phyloP scores from a whole-genome alignment of 2,888 invertebrate genomes.

The Anoplius nigerrimus region DNA sequence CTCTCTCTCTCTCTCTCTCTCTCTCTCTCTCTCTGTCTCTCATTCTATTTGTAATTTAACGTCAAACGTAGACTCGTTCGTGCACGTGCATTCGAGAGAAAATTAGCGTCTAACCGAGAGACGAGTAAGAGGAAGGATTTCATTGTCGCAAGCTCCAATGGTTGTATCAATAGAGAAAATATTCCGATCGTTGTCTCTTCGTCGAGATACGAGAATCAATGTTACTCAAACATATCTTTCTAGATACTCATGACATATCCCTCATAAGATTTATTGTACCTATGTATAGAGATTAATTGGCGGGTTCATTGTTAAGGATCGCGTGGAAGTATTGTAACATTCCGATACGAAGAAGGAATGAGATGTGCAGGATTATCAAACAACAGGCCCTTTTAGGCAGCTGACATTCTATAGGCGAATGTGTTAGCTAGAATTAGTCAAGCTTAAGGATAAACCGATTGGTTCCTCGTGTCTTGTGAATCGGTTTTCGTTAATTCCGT shows the following conservation, averaged over 20 bases:
- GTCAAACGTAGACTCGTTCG: no score
- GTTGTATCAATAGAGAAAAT: constrained; percentile 62
- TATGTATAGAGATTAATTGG: constrained; percentile 6
- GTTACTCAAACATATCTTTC: neutral
- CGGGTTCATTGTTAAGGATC: constrained; percentile 2
- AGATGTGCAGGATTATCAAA: neutral
- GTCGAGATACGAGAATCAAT: neutral
- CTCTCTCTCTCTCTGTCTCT: no score
- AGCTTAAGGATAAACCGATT: no score
- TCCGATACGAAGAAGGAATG: neutral
- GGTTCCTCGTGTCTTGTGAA: no score
- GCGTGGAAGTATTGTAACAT: neutral
- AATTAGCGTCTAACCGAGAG: no score
- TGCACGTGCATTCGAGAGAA: no score
- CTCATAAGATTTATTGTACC: constrained; percentile 11
- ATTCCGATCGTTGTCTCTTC: constrained; percentile 19
- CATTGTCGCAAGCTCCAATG: constrained; percentile 65
- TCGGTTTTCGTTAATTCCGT: no score
- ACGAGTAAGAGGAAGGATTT: constrained; percentile 11
- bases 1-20: no score
- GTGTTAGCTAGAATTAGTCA: constrained; percentile 9
- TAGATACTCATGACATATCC: constrained; percentile 17
- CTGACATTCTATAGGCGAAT: constrained; percentile 27
- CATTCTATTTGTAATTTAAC: no score
- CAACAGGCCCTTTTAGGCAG: constrained; percentile 48